Evolutionary conservation across 2,113 vertebrate genomes (phyloP).

Genomic region (Dissostichus mawsoni): DNA sequence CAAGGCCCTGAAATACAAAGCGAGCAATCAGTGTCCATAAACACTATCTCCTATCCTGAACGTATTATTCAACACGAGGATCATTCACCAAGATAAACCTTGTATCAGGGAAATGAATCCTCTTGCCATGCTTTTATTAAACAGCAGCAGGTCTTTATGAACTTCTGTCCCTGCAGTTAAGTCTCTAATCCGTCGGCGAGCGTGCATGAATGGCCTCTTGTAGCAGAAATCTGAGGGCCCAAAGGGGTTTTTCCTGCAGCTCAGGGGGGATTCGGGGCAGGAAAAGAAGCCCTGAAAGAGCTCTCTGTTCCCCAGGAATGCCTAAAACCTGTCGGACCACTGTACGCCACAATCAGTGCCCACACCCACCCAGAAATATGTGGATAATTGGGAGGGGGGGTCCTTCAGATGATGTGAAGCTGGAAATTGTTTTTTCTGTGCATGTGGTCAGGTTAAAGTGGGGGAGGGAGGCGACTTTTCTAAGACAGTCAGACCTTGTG

Average conservation of each 20-base stretch:
- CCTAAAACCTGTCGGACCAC: slow-evolving; percentile 43
- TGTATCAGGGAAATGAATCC: slow-evolving; percentile 20
- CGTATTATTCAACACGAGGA: slow-evolving; percentile 33
- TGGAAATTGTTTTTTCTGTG: slow-evolving; percentile 35
- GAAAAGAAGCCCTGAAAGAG: slow-evolving; percentile 85
- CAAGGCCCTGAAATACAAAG: slow-evolving; percentile 11
- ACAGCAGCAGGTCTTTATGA: slow-evolving; percentile 51
- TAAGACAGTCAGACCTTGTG: slow-evolving; percentile 58
- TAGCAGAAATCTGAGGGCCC: slow-evolving; percentile 53
- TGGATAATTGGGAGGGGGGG: slow-evolving; percentile 6
- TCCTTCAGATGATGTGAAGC: slow-evolving; percentile 33
- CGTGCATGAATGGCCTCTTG: slow-evolving; percentile 86
- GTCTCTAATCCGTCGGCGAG: slow-evolving; percentile 62
- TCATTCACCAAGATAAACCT: slow-evolving; percentile 14
- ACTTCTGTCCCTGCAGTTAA: slow-evolving; percentile 44
- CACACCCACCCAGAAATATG: slow-evolving; percentile 56
- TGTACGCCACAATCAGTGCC: slow-evolving; percentile 51
- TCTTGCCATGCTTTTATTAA: slow-evolving; percentile 28
- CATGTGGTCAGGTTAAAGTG: slow-evolving; percentile 43
- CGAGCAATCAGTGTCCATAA: slow-evolving; percentile 2
- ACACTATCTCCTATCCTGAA: slow-evolving; percentile 17
- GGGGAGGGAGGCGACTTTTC: neutral
- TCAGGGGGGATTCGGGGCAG: slow-evolving; percentile 66
- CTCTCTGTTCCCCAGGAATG: slow-evolving; percentile 87
- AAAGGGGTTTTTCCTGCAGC: slow-evolving; percentile 81